These are phyloP conservation scores for Phrynocephalus forsythii DNA, from an alignment of 2,797 vertebrate genomes.

Conservation along the genomic window DNA sequence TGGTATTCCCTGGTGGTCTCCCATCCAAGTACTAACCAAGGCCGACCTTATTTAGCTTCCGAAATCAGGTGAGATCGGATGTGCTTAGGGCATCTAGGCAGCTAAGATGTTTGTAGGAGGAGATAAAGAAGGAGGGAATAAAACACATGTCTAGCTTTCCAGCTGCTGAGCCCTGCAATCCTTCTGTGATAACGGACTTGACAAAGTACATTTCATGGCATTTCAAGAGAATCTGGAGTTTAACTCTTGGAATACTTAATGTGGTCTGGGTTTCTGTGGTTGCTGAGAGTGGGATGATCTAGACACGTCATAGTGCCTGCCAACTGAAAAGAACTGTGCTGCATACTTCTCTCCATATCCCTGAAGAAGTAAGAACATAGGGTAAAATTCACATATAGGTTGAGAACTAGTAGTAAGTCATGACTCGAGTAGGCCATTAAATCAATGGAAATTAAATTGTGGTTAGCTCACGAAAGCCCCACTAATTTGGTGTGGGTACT, in stretches of 20 bases:
- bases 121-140: neutral
- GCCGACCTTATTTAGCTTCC: no score
- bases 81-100: no score
- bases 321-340: neutral
- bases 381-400: no score
- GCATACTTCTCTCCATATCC: neutral
- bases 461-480: no score
- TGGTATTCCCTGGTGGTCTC: no score
- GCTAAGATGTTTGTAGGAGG: neutral
- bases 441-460: no score
- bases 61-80: no score
- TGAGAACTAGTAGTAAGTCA: no score
- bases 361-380: no score
- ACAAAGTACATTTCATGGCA: neutral
- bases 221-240: neutral
- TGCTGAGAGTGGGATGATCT: neutral
- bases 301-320: neutral
- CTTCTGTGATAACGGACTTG: neutral
- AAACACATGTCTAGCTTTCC: neutral
- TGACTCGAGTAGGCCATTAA: no score
- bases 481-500: no score
- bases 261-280: neutral
- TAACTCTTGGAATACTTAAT: neutral
- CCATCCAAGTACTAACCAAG: no score
- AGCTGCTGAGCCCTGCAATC: neutral